Base-by-base conservation (phyloP, 1,140 invertebrate species). In the Anadara kagoshimensis region DNA sequence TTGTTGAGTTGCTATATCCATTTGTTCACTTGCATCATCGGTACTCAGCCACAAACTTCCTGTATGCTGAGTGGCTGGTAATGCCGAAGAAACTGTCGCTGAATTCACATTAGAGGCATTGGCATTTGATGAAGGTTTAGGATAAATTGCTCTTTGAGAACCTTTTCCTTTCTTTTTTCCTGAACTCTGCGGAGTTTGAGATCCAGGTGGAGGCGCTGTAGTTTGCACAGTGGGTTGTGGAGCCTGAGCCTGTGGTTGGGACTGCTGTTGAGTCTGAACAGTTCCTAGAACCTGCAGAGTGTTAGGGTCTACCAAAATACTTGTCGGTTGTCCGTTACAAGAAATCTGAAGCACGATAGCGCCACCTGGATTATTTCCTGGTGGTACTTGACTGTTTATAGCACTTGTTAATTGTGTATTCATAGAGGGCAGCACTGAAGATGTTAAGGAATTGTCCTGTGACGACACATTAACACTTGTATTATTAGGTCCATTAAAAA, bases 271-370 rank as follows among this genome's bases (percentile, higher is more conserved):
- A 12, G 75, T 76, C 61, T 82, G 78, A 16, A 84, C 76, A 24
- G 72, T 80, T 54, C 73, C 82, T n/a, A 83, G 65, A 0, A 84
- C 84, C 47, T 85, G 83, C 77, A 85, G 78, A 2, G 84, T 84
- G 16, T 76, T 73, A 5, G 84, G 81, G 63, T 85, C 82, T 12
- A 85, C 78, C 22, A 85, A 68, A 24, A 84, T 80, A 65, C 80
- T 84, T 26, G 83, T 79, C 24, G 78, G 78, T 69, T 84, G 84
- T 36, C 84, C 84, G 70, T 82, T 82, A 45, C 80, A 72, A 56
- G 77, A 71, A 69, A 85, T 73, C 29, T 76, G 81, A 45, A 84
- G 49, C 44, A 84, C 64, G 49, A 85, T 80, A 12, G 81, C 76
- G 5, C 68, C 76, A 47, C 65, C 71, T n/a, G 76, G 53, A 20